phyloP scores from a whole-genome alignment of 64 coral and sea anemone species.

The Actinia tenebrosa region DNA sequence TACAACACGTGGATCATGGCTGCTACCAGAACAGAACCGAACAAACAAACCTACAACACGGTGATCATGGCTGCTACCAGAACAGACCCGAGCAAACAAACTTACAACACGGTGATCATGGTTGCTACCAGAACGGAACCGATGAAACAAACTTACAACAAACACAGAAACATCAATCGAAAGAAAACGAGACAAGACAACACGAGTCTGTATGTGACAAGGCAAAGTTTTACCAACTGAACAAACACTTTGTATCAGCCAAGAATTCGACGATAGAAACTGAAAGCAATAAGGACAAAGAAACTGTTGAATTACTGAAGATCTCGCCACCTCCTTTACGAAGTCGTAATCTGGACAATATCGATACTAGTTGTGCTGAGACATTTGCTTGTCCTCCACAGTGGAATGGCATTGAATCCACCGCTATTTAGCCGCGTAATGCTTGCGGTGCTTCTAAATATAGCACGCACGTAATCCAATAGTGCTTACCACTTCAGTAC shows the following conservation, averaged over 20 bases:
- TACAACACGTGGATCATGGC: not conserved
- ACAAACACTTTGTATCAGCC: not conserved
- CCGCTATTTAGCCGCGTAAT: not conserved
- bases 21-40: not conserved
- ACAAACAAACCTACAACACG: not conserved
- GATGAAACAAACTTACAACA: not conserved
- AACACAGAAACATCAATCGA: not conserved
- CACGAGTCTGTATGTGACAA: not conserved
- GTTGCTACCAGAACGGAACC: not conserved
- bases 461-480: no score
- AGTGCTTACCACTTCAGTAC: no score
- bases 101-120: not conserved
- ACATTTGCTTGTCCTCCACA: not conserved
- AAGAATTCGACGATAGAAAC: constrained; percentile 3
- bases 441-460: no score
- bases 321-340: not conserved
- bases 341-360: constrained; percentile 2
- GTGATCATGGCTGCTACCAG: not conserved
- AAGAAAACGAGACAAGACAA: not conserved
- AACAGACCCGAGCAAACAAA: not conserved
- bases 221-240: not conserved
- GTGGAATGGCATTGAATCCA: not conserved
- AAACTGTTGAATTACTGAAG: not conserved
- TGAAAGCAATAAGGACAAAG: not conserved
- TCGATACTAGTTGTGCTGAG: not conserved